Evolutionary conservation across 2,797 vertebrate species (phyloP).

Genomic region (Sphenodon punctatus): DNA sequence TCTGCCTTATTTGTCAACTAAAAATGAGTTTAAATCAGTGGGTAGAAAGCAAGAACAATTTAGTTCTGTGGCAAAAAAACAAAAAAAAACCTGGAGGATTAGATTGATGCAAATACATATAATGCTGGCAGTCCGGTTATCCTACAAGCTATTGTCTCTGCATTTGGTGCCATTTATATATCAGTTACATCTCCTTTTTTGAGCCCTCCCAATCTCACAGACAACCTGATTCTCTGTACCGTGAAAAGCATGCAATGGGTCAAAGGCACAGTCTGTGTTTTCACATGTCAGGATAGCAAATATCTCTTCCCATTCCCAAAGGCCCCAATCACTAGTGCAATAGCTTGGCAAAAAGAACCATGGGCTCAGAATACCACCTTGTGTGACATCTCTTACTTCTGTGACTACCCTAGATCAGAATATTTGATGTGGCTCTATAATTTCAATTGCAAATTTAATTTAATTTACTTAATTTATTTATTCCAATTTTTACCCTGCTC

Average conservation of each 20-base stretch:
- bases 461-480: too few relatives aligned
- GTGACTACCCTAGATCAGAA: too few relatives aligned
- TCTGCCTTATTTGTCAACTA: constrained; percentile 10
- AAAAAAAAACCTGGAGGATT: background rate
- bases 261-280: constrained; percentile 48
- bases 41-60: background rate
- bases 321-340: constrained; percentile 26
- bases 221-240: constrained; percentile 58
- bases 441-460: too few relatives aligned
- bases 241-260: constrained; percentile 43
- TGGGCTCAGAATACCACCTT: too few relatives aligned
- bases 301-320: constrained; percentile 25
- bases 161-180: constrained; percentile 13
- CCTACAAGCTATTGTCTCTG: background rate
- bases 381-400: too few relatives aligned
- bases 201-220: background rate
- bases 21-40: constrained; percentile 12
- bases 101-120: background rate
- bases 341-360: constrained; percentile 27
- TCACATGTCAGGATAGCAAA: constrained; percentile 60
- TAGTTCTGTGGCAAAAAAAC: background rate
- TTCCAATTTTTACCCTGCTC: too few relatives aligned
- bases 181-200: background rate
- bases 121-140: background rate
- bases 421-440: too few relatives aligned